Percentiles rank a stretch among this genome's conserved stretches.
Conservation (phyloP, 2,797 vertebrate genomes). For the Sylvilagus floridanus region DNA sequence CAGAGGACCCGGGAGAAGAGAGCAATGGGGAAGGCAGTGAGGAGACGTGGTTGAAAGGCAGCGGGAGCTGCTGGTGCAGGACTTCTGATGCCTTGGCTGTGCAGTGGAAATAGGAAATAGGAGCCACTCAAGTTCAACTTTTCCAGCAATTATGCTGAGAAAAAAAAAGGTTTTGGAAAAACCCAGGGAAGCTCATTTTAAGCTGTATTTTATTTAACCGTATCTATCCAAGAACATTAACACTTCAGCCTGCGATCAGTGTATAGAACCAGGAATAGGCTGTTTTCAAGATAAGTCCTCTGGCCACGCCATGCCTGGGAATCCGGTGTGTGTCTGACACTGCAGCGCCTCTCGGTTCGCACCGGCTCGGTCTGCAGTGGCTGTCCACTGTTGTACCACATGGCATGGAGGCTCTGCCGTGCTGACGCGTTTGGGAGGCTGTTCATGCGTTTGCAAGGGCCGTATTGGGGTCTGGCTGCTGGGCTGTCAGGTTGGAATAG, state of each 20-base stretch:
- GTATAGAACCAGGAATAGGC: neutral
- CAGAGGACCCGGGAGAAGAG: neutral
- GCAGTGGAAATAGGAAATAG: neutral
- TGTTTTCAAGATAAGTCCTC: neutral
- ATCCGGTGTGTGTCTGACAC: neutral
- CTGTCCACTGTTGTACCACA: accelerated
- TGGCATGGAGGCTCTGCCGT: neutral
- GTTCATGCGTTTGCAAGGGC: neutral
- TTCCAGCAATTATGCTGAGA: neutral
- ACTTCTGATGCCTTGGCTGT: accelerated
- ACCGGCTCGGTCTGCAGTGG: accelerated
- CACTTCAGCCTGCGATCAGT: neutral
- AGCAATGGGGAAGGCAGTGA: neutral
- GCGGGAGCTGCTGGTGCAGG: neutral
- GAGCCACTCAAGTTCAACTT: neutral
- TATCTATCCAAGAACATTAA: neutral
- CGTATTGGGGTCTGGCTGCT: neutral
- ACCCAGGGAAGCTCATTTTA: neutral
- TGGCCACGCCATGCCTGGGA: neutral
- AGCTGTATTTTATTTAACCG: neutral
- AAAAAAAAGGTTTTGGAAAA: neutral
- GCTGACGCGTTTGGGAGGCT: neutral
- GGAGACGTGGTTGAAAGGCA: neutral
- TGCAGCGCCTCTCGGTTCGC: accelerated
- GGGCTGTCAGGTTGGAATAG: neutral